Evolutionary conservation across 2,888 invertebrate genomes (phyloP).

Genomic region (Acleris laterana): DNA sequence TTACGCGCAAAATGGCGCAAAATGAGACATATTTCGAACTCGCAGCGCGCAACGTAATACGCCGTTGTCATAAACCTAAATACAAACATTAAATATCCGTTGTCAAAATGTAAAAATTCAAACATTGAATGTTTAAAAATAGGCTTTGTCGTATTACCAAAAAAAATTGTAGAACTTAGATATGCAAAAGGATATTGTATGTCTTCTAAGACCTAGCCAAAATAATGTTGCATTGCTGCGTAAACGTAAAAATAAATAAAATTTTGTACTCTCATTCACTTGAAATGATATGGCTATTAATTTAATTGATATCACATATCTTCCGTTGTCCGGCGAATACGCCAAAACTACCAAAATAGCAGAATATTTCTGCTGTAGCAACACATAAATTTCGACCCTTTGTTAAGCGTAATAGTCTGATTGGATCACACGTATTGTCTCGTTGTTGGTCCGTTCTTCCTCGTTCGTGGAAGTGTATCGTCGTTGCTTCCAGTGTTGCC

Average conservation of each 20-base stretch:
- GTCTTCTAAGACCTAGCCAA: neutral
- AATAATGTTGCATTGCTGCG: constrained; percentile 11
- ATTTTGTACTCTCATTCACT: constrained; percentile 71
- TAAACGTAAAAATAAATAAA: constrained; percentile 47
- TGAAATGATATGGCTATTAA: constrained; percentile 50
- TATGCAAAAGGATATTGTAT: neutral
- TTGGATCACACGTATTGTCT: constrained; percentile 72
- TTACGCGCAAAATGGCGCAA: constrained; percentile 20
- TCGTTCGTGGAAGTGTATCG: constrained; percentile 68
- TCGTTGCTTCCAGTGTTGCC: constrained; percentile 68
- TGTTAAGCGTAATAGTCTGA: neutral
- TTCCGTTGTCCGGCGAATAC: constrained; percentile 43
- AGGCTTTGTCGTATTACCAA: too few species aligned
- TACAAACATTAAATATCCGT: neutral
- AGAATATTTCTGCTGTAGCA: constrained; percentile 40
- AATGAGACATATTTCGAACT: constrained; percentile 8
- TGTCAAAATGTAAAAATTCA: neutral
- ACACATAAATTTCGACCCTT: constrained; percentile 14
- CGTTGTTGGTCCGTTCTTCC: constrained; percentile 68
- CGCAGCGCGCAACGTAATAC: neutral
- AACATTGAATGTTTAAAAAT: too few species aligned
- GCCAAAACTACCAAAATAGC: constrained; percentile 52
- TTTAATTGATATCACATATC: constrained; percentile 48
- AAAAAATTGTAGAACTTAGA: too few species aligned
- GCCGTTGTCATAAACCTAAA: neutral